Conservation (phyloP, 2,113 vertebrate species). For the Lagopus leucura region DNA sequence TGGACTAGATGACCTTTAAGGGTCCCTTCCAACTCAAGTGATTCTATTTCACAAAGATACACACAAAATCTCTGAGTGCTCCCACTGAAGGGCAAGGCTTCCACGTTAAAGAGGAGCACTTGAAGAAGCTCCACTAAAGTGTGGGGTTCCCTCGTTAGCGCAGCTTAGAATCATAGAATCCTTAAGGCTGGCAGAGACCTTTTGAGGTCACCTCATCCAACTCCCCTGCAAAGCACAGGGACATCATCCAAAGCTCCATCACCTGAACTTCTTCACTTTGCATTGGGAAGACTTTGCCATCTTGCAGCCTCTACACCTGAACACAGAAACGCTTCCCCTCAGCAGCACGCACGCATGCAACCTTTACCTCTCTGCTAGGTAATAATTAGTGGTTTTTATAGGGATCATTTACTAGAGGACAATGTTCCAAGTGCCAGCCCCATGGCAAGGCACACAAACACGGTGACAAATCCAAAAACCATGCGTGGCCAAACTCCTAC, state of each 20-base stretch:
- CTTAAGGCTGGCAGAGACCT: no score
- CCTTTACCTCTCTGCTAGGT: not conserved
- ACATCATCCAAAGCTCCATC: no score
- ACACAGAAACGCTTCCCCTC: not conserved
- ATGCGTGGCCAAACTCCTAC: rapidly evolving
- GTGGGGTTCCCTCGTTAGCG: not conserved
- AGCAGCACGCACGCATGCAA: not conserved
- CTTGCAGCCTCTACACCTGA: not conserved
- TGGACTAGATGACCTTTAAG: no score
- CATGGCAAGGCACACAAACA: not conserved
- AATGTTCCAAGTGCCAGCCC: not conserved
- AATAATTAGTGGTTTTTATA: slow-evolving; percentile 49
- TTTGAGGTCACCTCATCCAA: no score
- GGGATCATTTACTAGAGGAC: not conserved
- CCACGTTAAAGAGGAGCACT: not conserved
- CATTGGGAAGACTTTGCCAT: not conserved
- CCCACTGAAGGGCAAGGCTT: not conserved
- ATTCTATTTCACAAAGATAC: not conserved
- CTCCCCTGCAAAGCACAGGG: no score
- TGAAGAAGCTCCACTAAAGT: not conserved
- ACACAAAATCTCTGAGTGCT: not conserved
- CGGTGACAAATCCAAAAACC: not conserved
- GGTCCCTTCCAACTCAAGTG: no score
- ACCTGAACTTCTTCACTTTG: no score
- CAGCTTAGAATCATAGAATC: no score